Percentiles rank a stretch among this genome's conserved stretches.
phyloP scores from a whole-genome alignment of 2,888 invertebrate genomes.

The Nemotelus pantherinus region DNA sequence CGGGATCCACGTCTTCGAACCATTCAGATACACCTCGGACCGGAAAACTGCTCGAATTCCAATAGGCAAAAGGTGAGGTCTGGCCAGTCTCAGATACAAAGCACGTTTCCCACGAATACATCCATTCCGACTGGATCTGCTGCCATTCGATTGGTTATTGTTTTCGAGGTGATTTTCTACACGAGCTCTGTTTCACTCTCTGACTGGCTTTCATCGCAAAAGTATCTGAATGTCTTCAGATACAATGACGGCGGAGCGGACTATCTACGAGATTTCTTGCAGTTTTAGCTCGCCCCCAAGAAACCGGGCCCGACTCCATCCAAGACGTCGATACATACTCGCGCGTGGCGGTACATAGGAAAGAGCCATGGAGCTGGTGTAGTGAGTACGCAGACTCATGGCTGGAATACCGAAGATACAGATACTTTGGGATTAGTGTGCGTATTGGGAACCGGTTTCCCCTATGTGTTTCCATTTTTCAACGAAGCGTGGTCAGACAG shows the following conservation, averaged over 20 bases:
- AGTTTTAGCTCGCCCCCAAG: conserved; percentile 13
- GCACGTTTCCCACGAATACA: too few species aligned
- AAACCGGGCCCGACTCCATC: conserved; percentile 1
- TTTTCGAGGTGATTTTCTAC: conserved; percentile 31
- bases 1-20: background rate
- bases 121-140: conserved; percentile 42
- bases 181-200: conserved; percentile 15
- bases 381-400: conserved; percentile 11
- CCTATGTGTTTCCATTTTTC: conserved; percentile 15
- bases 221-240: conserved; percentile 10
- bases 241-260: conserved; percentile 1
- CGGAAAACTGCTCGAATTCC: conserved; percentile 34
- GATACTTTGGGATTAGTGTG: conserved; percentile 29
- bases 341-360: conserved; percentile 16
- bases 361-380: background rate
- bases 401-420: conserved; percentile 30
- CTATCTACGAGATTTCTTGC: conserved; percentile 10
- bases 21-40: background rate
- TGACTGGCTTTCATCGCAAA: conserved; percentile 13
- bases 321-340: background rate
- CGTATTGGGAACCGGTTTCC: conserved; percentile 35
- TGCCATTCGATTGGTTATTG: conserved; percentile 46
- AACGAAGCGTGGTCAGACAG: background rate
- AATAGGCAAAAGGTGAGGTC: conserved; percentile 5
- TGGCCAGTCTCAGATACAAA: too few species aligned